phyloP scores from a whole-genome alignment of 2,797 vertebrate genomes.

The Agapornis canus region DNA sequence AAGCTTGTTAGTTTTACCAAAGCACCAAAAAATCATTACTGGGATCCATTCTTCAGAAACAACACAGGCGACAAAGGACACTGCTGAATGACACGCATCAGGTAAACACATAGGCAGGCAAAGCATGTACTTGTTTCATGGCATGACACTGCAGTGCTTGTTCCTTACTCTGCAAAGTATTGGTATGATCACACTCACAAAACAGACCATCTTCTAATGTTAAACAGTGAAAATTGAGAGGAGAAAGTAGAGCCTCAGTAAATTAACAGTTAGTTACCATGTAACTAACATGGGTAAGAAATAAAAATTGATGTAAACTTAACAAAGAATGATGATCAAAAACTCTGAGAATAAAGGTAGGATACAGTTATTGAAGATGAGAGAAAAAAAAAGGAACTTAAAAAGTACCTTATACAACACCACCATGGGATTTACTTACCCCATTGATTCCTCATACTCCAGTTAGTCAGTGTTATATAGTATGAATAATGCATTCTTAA shows the following conservation, averaged over 20 bases:
- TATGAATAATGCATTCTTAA: background rate
- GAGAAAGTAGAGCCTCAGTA: background rate
- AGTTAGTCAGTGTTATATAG: background rate
- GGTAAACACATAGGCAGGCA: background rate
- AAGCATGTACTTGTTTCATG: background rate
- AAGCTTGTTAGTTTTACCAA: conserved; percentile 79
- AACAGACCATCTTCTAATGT: background rate
- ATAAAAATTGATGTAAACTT: background rate
- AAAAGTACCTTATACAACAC: background rate
- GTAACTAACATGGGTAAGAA: background rate
- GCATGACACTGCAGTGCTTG: background rate
- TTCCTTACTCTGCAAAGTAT: background rate
- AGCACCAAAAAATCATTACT: conserved; percentile 7
- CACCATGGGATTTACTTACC: conserved; percentile 1
- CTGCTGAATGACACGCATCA: background rate
- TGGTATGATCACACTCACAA: background rate
- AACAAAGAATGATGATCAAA: background rate
- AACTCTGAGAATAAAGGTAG: background rate
- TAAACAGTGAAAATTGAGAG: background rate
- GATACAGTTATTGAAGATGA: background rate
- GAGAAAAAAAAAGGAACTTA: background rate
- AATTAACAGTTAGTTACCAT: background rate
- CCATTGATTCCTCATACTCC: background rate
- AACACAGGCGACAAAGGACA: background rate
- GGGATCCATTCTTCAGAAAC: conserved; percentile 16